Base-by-base conservation (phyloP, 2,888 invertebrate genomes). In the Rotaria macrura region DNA sequence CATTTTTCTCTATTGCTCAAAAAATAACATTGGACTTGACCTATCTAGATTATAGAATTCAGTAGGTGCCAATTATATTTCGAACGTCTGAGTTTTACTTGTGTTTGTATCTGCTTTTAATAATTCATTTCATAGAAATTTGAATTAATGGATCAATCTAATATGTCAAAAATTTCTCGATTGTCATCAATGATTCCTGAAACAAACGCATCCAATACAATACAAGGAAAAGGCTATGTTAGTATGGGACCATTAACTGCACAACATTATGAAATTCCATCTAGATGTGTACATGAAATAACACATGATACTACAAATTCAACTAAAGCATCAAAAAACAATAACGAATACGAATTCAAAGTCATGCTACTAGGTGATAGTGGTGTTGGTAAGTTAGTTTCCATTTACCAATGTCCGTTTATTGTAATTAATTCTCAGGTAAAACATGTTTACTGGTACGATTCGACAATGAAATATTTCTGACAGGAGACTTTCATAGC, bases 371-470 rank as follows among this genome's bases (percentile, higher is more conserved):
- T 79, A 43, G 79, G 79, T 14, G 79, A 79, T 43, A 43, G 43
- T 43, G 79, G 79, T n/a, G 79, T 79, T 12, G 79, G 79, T 79
- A 79, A n/a, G 79, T 79, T 25, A 23, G 1, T 10, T 2, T 43
- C 43, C 1, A 29, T 79, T 14, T 25, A 12, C 17, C 38, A 25
- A 25, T 25, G 3, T n/a, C 7, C 14, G 6, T 74, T 40, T 25
- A 40, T 40, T 74, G 14, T n/a, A 23, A 7, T 43, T 2, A 20
- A 65, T 17, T 65, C 38, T 1, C n/a, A 79, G 97, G 97, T 87
- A 97, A 97, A 92, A 97, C 97, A 83, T 97, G 96, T 91, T 93
- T 97, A 89, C 93, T 97, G 88, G 95, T 96, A 88, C 94, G 95
- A 89, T 97, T 96, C 93, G 94, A 96, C 90, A 96, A 97, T 91